Evolutionary conservation across 2,797 vertebrate species (phyloP), one percentile per base, ranked within the genome.

Genomic region (Coendou prehensilis): DNA sequence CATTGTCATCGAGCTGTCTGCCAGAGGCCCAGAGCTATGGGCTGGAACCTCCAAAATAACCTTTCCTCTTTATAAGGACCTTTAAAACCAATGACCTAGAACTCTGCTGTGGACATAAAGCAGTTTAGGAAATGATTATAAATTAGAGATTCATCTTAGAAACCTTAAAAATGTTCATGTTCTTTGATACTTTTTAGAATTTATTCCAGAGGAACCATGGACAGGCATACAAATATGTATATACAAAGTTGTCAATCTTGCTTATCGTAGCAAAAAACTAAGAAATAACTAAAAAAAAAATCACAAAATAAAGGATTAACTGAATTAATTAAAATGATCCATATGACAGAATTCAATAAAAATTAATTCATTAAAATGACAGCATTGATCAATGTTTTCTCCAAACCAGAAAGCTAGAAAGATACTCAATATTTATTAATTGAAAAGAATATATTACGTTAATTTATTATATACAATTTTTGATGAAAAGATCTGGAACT

Each of bases 321-420:
- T 67, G 73, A 90, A 56, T 67, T 78, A 75, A 78, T 45, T 82
- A 30, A 92, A 87, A 78, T 75, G 47, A 79, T n/a, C 3, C 67
- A 56, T 61, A 56, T 56, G 64, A 81, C 76, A 33, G 69, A 59
- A 93, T 91, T 95, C 81, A 80, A 81, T 86, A 59, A 89, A 85
- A 94, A 37, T 33, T 17, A 69, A 79, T 41, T 82, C 30, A 82
- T 79, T 89, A 73, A 78, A 88, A 52, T 22, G 37, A 54, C 41
- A 67, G 22, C 23, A 23, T 80, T 69, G 20, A 41, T 87, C 26
- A 22, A 80, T 6, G 86, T 45, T 94, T 67, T 23, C 20, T 54
- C 56, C 83, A 69, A 80, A 37, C 30, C 84, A 69, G 78, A 85
- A 92, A 92, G 47, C 28, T 59, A 86, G 50, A 83, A 93, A 45